These are phyloP conservation scores for Pleuronectes platessa DNA, from an alignment of 2,113 vertebrate species.

Conservation along the genomic window DNA sequence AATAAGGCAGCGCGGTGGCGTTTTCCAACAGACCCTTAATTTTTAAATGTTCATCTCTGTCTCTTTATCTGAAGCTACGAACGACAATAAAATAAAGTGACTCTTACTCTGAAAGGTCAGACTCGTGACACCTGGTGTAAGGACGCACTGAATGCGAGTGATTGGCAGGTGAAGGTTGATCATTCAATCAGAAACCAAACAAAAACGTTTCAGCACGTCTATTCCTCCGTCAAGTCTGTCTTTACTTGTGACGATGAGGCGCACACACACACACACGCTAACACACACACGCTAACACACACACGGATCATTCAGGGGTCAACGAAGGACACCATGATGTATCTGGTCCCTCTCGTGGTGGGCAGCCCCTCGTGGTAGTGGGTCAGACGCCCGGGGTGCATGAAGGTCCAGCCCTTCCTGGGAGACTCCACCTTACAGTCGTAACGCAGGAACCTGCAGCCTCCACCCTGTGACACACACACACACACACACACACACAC, in stretches of 20 bases:
- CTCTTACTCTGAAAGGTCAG: conserved; percentile 21
- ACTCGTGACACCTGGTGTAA: background rate
- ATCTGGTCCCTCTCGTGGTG: conserved; percentile 87
- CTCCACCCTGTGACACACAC: conserved; percentile 83
- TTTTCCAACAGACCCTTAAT: conserved; percentile 9
- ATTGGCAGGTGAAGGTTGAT: background rate
- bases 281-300: conserved; percentile 9
- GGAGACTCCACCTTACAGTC: conserved; percentile 87
- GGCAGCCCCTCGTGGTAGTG: conserved; percentile 93
- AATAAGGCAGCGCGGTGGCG: conserved; percentile 24
- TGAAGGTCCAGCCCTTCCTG: conserved; percentile 89
- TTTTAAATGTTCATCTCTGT: conserved; percentile 6
- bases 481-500: background rate
- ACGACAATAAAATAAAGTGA: background rate
- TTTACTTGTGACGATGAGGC: background rate
- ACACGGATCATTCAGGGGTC: conserved; percentile 79
- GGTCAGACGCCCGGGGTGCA: conserved; percentile 91
- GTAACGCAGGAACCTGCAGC: conserved; percentile 89
- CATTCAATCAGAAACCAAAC: conserved; percentile 3
- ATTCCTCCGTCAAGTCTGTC: background rate
- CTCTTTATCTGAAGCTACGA: background rate
- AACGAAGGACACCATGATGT: conserved; percentile 94
- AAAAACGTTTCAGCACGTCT: background rate
- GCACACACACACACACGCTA: conserved; percentile 6
- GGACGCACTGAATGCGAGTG: too few species aligned